Evolutionary conservation across 2,113 vertebrate species (phyloP).

Genomic region (Dicentrarchus labrax): DNA sequence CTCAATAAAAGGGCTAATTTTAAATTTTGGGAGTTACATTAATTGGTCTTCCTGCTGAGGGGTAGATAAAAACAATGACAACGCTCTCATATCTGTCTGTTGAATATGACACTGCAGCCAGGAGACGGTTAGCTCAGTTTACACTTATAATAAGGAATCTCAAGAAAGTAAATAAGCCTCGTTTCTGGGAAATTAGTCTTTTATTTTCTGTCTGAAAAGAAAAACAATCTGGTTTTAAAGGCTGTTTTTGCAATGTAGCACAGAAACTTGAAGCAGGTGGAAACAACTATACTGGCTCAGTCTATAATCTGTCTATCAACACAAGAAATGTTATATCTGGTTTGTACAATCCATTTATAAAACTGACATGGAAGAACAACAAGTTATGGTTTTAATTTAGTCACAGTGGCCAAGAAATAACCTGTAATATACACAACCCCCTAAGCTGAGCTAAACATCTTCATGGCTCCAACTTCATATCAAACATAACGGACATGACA

Average conservation of each 20-base stretch:
- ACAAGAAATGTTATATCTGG: not conserved
- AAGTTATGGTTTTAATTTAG: too few species aligned
- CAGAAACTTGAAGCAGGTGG: not conserved
- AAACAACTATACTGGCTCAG: not conserved
- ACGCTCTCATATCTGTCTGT: not conserved
- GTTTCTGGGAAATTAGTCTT: too few species aligned
- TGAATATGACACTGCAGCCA: not conserved
- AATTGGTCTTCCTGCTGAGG: not conserved
- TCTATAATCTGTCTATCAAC: not conserved
- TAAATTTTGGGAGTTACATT: not conserved
- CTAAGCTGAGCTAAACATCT: not conserved
- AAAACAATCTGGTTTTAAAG: too few species aligned
- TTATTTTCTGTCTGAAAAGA: too few species aligned
- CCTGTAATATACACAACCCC: too few species aligned
- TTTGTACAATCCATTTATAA: too few species aligned
- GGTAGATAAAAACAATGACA: not conserved
- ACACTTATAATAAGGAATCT: too few species aligned
- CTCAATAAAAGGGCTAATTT: not conserved
- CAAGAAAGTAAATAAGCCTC: too few species aligned
- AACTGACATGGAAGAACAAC: too few species aligned
- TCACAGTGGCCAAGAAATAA: too few species aligned
- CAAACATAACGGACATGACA: not conserved
- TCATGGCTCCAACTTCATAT: not conserved
- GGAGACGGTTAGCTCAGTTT: not conserved
- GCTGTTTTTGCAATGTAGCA: not conserved